phyloP scores from a whole-genome alignment of 2,797 vertebrate species.

The Sebastes hopkinsi region DNA sequence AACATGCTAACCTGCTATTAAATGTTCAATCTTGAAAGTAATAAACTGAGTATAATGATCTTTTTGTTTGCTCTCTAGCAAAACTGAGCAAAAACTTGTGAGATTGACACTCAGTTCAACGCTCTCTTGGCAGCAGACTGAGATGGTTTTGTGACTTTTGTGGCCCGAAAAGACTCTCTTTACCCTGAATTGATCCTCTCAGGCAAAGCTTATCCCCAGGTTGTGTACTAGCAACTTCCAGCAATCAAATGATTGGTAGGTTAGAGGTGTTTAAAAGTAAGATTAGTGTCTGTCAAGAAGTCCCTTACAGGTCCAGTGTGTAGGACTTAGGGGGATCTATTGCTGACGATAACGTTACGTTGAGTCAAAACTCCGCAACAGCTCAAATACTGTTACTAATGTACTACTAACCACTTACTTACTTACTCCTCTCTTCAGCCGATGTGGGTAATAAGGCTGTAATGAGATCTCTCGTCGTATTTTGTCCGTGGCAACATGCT shows the following conservation, averaged over 20 bases:
- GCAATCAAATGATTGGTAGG: background rate
- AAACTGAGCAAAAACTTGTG: background rate
- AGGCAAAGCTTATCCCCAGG: background rate
- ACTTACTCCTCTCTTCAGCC: too few species aligned
- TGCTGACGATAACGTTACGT: too few species aligned
- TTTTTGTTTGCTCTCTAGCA: slow-evolving; percentile 10
- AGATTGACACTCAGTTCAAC: slow-evolving; percentile 10
- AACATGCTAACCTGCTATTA: background rate
- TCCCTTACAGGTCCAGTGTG: background rate
- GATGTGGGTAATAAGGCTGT: too few species aligned
- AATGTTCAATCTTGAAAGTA: background rate
- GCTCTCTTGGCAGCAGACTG: slow-evolving; percentile 4
- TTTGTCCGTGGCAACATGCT: too few species aligned
- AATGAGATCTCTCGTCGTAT: too few species aligned
- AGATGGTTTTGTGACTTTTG: background rate
- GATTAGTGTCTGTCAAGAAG: background rate
- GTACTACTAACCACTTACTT: too few species aligned
- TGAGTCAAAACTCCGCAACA: too few species aligned
- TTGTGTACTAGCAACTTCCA: background rate
- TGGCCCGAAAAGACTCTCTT: background rate
- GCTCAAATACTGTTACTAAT: too few species aligned
- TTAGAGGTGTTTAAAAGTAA: background rate
- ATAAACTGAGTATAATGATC: background rate
- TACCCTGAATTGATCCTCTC: background rate
- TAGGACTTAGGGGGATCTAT: background rate